These are phyloP conservation scores for Mus caroli DNA, from an alignment of 2,797 vertebrate species.

Conservation along the genomic window DNA sequence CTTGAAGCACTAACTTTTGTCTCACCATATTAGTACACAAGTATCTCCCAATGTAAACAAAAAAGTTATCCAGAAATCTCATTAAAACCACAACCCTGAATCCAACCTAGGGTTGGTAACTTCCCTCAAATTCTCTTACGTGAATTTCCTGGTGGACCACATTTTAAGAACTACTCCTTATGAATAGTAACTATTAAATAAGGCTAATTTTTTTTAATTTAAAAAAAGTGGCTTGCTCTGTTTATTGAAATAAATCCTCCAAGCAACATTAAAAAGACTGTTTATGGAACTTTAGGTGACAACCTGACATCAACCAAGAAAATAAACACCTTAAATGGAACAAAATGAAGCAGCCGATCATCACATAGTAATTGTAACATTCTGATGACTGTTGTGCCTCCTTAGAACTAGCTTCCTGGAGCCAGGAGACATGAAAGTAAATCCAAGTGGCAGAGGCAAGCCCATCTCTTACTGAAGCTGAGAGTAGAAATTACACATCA, in stretches of 20 bases:
- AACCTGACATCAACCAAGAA: background rate
- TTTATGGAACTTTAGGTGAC: background rate
- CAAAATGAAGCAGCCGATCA: background rate
- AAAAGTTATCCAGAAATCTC: background rate
- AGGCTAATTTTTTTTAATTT: background rate
- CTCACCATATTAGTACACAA: background rate
- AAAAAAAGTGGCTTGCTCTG: background rate
- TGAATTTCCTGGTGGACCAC: background rate
- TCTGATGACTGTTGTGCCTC: background rate
- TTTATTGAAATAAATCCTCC: background rate
- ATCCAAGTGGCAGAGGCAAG: conserved; percentile 63
- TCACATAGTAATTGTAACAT: conserved; percentile 23
- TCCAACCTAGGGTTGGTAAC: background rate
- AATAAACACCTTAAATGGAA: conserved; percentile 22
- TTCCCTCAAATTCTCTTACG: background rate
- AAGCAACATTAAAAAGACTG: background rate
- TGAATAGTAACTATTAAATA: background rate
- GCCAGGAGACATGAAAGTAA: conserved; percentile 55
- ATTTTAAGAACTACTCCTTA: conserved; percentile 17
- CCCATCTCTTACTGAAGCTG: conserved; percentile 41
- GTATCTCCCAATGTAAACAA: background rate
- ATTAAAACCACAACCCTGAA: background rate
- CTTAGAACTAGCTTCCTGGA: background rate
- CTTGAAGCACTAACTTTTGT: background rate
- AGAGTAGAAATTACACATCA: conserved; percentile 59